These are phyloP conservation scores for Beris morrisii DNA, from an alignment of 2,888 invertebrate genomes.

Conservation along the genomic window DNA sequence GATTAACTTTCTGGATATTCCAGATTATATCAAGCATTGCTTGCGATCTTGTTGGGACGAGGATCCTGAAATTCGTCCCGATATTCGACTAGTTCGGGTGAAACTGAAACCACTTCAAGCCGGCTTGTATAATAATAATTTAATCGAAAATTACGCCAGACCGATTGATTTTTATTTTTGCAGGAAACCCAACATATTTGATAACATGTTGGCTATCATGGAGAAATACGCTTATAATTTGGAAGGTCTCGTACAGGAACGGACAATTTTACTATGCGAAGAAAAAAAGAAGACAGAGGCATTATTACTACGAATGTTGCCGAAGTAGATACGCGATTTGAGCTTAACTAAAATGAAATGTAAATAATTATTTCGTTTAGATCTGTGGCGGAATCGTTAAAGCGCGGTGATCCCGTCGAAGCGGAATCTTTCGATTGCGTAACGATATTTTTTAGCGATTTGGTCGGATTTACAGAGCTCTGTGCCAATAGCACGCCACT, in stretches of 20 bases:
- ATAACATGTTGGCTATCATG: slow-evolving; percentile 89
- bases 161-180: slow-evolving; percentile 30
- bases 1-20: slow-evolving; percentile 65
- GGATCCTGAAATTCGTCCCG: slow-evolving; percentile 71
- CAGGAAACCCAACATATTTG: slow-evolving; percentile 83
- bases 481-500: slow-evolving; percentile 79
- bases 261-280: slow-evolving; percentile 76
- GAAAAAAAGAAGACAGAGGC: slow-evolving; percentile 86
- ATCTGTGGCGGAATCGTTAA: slow-evolving; percentile 78
- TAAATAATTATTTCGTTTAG: slow-evolving; percentile 54
- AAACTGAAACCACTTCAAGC: slow-evolving; percentile 80
- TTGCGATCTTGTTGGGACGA: slow-evolving; percentile 82
- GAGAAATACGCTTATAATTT: slow-evolving; percentile 87
- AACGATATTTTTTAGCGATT: slow-evolving; percentile 82
- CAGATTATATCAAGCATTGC: slow-evolving; percentile 74
- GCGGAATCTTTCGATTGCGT: slow-evolving; percentile 82
- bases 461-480: slow-evolving; percentile 79
- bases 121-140: slow-evolving; percentile 60
- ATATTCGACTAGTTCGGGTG: slow-evolving; percentile 73
- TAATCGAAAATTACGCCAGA: background rate
- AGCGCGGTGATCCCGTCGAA: slow-evolving; percentile 75
- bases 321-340: slow-evolving; percentile 62
- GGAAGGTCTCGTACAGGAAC: slow-evolving; percentile 79
- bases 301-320: slow-evolving; percentile 80
- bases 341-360: slow-evolving; percentile 8